Evolutionary conservation across 2,888 invertebrate species (phyloP), one percentile per base, ranked within the genome.

Genomic region (Elysia crispata): DNA sequence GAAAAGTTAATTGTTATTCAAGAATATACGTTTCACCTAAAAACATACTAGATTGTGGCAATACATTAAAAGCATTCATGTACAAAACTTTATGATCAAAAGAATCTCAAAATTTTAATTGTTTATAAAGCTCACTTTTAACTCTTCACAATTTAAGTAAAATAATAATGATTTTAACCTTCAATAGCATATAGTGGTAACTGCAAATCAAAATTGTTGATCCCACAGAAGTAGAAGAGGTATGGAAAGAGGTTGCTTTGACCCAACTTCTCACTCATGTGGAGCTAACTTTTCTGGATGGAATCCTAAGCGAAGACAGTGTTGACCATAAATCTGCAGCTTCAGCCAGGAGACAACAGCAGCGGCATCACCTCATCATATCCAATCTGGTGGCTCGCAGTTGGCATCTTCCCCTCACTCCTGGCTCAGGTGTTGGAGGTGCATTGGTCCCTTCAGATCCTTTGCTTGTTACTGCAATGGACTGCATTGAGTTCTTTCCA

Each of bases 261-360:
- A 86, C 88, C 41, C 88, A 90, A 79, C 85, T 91, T 6, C 83
- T 91, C 33, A 89, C 87, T 11, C 81, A 91, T 25, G 85, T 91
- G 5, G 91, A 91, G 73, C 83, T 91, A n/a, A 89, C 90, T 13
- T 87, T 91, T 75, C 85, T 91, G 64, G 91, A 91, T 60, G 89
- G 89, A 25, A 84, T 90, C 30, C 83, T 90, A 18, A 83, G 83
- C 13, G 87, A 87, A 8, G 88, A 88, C 30, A 86, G 86, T 72
- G 81, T 79, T 18, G 86, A 49, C 78, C 20, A 23, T 15, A 5
- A 18, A 6, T 41, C 41, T 3, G 41, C 41, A 41, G 41, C 41
- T 3, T 41, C 41, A 41, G 41, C 11, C 5, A 77, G 80, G 28
- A 74, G 80, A 0, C 83, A 82, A 73, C 81, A 81, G 66, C 80